phyloP scores from a whole-genome alignment of 2,888 invertebrate species.

The Tetranychus truncatus region DNA sequence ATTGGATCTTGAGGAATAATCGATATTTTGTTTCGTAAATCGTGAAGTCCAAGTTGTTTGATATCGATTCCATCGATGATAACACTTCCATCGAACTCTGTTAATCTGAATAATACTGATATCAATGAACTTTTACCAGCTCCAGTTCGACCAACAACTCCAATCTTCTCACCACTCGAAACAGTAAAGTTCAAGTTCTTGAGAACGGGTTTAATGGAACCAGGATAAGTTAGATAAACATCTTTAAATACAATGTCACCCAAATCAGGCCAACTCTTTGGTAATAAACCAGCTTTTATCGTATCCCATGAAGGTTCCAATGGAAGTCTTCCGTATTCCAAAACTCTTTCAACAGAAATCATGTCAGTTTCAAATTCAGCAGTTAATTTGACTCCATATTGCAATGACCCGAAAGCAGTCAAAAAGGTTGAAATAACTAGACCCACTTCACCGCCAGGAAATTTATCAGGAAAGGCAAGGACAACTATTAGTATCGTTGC shows the following conservation, averaged over 20 bases:
- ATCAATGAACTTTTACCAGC: constrained; percentile 42
- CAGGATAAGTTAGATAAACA: constrained; percentile 52
- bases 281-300: background rate
- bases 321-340: constrained; percentile 55
- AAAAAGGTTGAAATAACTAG: background rate
- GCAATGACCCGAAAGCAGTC: constrained; percentile 29
- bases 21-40: constrained; percentile 58
- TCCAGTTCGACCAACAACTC: constrained; percentile 63
- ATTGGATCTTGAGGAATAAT: constrained; percentile 85
- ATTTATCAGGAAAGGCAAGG: background rate
- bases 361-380: constrained; percentile 37
- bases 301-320: constrained; percentile 49
- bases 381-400: constrained; percentile 38
- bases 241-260: constrained; percentile 58
- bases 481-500: background rate
- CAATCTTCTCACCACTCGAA: constrained; percentile 39
- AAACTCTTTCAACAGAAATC: constrained; percentile 53
- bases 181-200: constrained; percentile 36
- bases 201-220: constrained; percentile 49
- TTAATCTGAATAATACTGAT: constrained; percentile 36
- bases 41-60: constrained; percentile 38
- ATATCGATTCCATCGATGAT: constrained; percentile 35
- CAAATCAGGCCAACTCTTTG: constrained; percentile 35
- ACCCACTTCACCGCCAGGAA: background rate
- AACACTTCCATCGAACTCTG: constrained; percentile 33